A percentile compares a stretch with the other conserved stretches of the same genome.
Conservation (phyloP, 2,797 vertebrate species). For the Percopsis omiscomaycus region DNA sequence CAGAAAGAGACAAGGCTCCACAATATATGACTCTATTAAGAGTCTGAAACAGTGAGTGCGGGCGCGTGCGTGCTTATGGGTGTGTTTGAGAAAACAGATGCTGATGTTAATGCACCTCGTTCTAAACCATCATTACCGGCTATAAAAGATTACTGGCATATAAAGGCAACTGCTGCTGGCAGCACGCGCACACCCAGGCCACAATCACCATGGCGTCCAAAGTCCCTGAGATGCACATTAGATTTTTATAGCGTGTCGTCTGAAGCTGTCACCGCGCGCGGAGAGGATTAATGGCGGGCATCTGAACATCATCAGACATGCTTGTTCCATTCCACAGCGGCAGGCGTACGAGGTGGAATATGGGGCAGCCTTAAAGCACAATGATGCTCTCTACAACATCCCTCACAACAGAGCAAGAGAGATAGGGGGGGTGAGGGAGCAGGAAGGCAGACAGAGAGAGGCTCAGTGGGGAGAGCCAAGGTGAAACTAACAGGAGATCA, state of each 20-base stretch:
- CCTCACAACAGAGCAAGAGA: slow-evolving; percentile 8
- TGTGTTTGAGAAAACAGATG: slow-evolving; percentile 35
- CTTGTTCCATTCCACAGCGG: slow-evolving; percentile 5
- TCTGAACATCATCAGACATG: neutral
- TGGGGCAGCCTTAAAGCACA: slow-evolving; percentile 10
- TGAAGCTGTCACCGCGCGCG: slow-evolving; percentile 3
- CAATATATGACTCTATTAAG: neutral
- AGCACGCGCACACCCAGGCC: slow-evolving; percentile 42
- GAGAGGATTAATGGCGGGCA: slow-evolving; percentile 5
- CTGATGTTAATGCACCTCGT: slow-evolving; percentile 33
- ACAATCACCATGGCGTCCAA: slow-evolving; percentile 28
- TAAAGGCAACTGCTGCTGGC: slow-evolving; percentile 30
- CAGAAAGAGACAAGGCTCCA: too few relatives aligned
- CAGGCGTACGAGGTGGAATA: slow-evolving; percentile 9
- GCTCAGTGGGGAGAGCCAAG: slow-evolving; percentile 46
- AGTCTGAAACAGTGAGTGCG: slow-evolving; percentile 7
- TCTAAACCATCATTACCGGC: slow-evolving; percentile 34
- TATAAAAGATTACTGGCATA: slow-evolving; percentile 48
- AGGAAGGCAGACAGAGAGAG: slow-evolving; percentile 34
- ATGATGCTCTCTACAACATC: too few relatives aligned
- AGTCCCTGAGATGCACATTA: slow-evolving; percentile 9
- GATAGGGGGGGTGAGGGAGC: slow-evolving; percentile 27
- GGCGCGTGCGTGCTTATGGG: slow-evolving; percentile 11
- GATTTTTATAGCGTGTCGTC: slow-evolving; percentile 44
- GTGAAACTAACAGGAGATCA: slow-evolving; percentile 59